Conservation (phyloP, 2,113 vertebrate genomes). For the Sinocyclocheilus anshuiensis region DNA sequence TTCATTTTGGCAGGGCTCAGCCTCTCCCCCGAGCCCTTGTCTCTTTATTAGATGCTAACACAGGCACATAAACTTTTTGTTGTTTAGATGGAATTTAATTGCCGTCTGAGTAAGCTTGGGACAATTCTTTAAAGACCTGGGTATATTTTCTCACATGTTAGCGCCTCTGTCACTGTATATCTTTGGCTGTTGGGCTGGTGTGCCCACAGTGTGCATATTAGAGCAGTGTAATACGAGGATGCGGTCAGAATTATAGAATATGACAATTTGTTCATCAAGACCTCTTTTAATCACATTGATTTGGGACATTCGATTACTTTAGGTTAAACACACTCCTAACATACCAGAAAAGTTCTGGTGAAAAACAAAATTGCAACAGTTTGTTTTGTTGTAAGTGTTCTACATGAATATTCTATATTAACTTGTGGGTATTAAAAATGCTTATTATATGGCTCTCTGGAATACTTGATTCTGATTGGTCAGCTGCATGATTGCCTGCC, state of each 20-base stretch:
- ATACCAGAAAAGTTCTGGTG: background rate
- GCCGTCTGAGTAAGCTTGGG: slow-evolving; percentile 39
- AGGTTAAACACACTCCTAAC: background rate
- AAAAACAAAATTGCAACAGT: background rate
- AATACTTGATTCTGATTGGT: background rate
- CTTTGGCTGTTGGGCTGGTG: background rate
- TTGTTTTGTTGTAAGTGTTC: background rate
- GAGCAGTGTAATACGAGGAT: background rate
- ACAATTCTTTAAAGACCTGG: slow-evolving; percentile 20
- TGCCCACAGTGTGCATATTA: background rate
- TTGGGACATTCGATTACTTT: background rate
- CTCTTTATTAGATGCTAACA: slow-evolving; percentile 56
- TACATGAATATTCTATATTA: background rate
- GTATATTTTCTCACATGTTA: slow-evolving; percentile 19
- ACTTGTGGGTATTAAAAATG: background rate
- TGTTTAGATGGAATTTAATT: slow-evolving; percentile 45
- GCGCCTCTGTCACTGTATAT: background rate
- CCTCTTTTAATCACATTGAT: background rate
- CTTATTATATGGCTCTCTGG: background rate
- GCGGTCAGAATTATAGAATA: background rate
- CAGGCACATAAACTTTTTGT: slow-evolving; percentile 54
- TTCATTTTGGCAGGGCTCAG: slow-evolving; percentile 35
- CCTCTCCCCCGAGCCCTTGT: slow-evolving; percentile 36
- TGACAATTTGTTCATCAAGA: background rate
- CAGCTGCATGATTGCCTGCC: too few relatives aligned